These are phyloP conservation scores for Probosciger aterrimus DNA, from an alignment of 2,113 vertebrate species.

Conservation along the genomic window DNA sequence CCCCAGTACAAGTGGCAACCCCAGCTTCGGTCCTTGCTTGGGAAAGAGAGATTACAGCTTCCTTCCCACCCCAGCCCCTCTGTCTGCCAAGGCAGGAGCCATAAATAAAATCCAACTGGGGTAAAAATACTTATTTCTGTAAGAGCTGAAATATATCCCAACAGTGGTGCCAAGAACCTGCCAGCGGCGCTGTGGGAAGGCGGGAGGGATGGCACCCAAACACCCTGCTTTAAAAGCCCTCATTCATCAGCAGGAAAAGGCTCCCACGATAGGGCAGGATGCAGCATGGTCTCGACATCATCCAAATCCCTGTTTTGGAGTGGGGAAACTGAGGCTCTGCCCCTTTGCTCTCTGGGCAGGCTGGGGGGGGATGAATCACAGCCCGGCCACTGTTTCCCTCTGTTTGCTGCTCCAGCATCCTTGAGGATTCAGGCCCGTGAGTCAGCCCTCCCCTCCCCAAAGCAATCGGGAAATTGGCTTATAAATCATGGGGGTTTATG, in stretches of 20 bases:
- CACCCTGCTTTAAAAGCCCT: background rate
- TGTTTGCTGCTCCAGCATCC: fast-evolving
- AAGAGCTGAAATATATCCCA: slow-evolving; percentile 6
- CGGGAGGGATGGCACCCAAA: background rate
- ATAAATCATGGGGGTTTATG: background rate
- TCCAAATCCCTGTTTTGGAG: fast-evolving
- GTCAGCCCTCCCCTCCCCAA: background rate
- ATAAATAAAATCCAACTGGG: slow-evolving; percentile 11
- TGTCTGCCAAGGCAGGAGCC: background rate
- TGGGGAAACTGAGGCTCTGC: background rate
- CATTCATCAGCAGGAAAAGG: background rate
- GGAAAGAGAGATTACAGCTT: background rate
- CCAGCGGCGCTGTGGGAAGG: background rate
- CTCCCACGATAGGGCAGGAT: background rate
- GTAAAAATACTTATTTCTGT: slow-evolving; percentile 25
- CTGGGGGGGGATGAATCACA: background rate
- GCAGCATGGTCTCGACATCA: fast-evolving
- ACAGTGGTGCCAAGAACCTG: slow-evolving; percentile 16
- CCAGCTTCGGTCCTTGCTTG: fast-evolving
- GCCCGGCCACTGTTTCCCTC: fast-evolving
- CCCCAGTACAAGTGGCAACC: background rate
- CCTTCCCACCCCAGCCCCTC: background rate
- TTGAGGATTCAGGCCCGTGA: background rate
- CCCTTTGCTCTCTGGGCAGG: background rate
- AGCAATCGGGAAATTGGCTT: background rate